These are phyloP conservation scores for Thymelicus sylvestris DNA, from an alignment of 2,888 invertebrate genomes.

Conservation along the genomic window DNA sequence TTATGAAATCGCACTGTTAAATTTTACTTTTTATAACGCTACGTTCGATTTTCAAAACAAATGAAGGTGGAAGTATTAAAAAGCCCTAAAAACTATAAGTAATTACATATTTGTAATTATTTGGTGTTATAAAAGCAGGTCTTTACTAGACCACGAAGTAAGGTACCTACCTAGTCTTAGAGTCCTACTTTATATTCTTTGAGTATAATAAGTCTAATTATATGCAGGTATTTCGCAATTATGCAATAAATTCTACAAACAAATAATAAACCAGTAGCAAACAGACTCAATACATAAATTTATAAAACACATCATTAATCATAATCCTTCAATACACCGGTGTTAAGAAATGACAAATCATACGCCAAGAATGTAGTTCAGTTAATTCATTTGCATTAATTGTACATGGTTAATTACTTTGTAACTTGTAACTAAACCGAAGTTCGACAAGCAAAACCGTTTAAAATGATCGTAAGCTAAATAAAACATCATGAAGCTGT, in stretches of 20 bases:
- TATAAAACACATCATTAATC: slow-evolving; percentile 29
- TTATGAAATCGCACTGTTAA: slow-evolving; percentile 15
- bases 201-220: no score
- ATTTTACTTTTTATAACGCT: neutral
- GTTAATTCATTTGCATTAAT: slow-evolving; percentile 31
- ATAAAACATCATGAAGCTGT: slow-evolving; percentile 30
- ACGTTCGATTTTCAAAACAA: neutral
- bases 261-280: slow-evolving; percentile 34
- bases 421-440: slow-evolving; percentile 30
- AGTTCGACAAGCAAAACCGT: slow-evolving; percentile 21
- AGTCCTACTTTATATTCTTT: no score
- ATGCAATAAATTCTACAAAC: slow-evolving; percentile 26
- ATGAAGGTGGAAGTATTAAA: neutral
- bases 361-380: slow-evolving; percentile 18
- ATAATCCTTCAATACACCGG: slow-evolving; percentile 16
- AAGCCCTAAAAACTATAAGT: no score
- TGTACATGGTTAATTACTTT: slow-evolving; percentile 22
- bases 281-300: slow-evolving; percentile 30
- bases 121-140: no score
- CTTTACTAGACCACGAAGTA: no score
- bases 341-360: slow-evolving; percentile 32
- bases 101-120: no score
- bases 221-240: slow-evolving; percentile 22
- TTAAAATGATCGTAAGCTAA: slow-evolving; percentile 24
- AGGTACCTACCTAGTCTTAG: no score